Conservation (phyloP, 2,113 vertebrate genomes). For the Cochlearius cochlearius region DNA sequence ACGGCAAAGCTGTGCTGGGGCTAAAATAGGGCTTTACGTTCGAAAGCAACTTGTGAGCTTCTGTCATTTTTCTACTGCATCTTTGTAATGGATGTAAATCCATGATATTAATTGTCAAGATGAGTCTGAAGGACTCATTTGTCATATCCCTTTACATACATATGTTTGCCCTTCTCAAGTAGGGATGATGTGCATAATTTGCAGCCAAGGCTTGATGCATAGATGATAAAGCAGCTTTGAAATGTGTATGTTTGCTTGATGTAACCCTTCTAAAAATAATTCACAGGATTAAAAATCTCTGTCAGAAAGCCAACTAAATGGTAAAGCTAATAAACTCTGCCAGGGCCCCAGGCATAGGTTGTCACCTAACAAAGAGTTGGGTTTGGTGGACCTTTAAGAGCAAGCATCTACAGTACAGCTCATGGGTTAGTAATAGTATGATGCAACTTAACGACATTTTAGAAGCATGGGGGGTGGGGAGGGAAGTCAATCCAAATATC, state of each 20-base stretch:
- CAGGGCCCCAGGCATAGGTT: neutral
- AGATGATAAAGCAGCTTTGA: neutral
- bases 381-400: neutral
- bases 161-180: neutral
- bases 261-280: constrained; percentile 20
- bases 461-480: neutral
- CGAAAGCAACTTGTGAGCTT: neutral
- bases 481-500: neutral
- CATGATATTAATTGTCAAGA: neutral
- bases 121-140: neutral
- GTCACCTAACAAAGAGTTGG: neutral
- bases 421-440: neutral
- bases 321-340: neutral
- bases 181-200: neutral
- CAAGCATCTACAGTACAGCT: neutral
- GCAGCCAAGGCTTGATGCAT: neutral
- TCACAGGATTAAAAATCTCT: neutral
- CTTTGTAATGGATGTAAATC: neutral
- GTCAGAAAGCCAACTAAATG: neutral
- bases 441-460: neutral
- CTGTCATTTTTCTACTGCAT: neutral
- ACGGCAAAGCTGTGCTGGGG: neutral
- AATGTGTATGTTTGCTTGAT: neutral
- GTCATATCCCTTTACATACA: neutral
- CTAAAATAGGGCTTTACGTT: neutral